Evolutionary conservation across 2,113 vertebrate genomes (phyloP), one percentile per base, ranked within the genome.

Genomic region (Abramis brama): DNA sequence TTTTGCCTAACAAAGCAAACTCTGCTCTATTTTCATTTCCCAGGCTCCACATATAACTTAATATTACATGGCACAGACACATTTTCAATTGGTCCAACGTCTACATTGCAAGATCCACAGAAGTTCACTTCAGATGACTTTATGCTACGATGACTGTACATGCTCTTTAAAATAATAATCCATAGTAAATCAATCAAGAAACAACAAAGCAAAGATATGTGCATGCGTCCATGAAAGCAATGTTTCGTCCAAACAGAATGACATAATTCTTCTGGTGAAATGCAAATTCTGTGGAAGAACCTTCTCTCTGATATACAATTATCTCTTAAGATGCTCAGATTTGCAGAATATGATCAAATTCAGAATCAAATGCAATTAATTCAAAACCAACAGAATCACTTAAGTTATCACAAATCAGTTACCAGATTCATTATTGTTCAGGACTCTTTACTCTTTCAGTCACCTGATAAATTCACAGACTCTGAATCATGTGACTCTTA

Each of bases 401-500:
- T 66, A 43, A 85, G 74, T 33, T 27, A 23, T 43, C 43, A 43
- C 43, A 12, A 13, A 12, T 50, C 5, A 33, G 60, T 85, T 15
- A n/a, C 3, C 25, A 21, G 33, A 68, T 57, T n/a, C 9, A 36
- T 45, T 21, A n/a, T 66, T 70, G 12, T 23, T 66, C 13, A 59
- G 25, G 52, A 43, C 15, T 43, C 55, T 79, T 80, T 19, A 70
- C 45, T 43, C 39, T 59, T 50, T 33, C 23, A 50, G 73, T 47
- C 30, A 66, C 15, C 45, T 70, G 87, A 70, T 47, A 74, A 77
- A 78, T 39, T 30, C 79, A 27, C 85, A 91, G 86, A 85, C 87
- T 88, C 21, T 7, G 43, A 70, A 70, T 88, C 89, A 89, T 84
- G 75, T 87, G 88, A 82, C 80, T 86, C 84, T 76, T 78, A 89